A percentile compares a stretch with the other conserved stretches of the same genome.
Evolutionary conservation across 2,888 invertebrate species (phyloP).

Genomic region (Netelia melanura): DNA sequence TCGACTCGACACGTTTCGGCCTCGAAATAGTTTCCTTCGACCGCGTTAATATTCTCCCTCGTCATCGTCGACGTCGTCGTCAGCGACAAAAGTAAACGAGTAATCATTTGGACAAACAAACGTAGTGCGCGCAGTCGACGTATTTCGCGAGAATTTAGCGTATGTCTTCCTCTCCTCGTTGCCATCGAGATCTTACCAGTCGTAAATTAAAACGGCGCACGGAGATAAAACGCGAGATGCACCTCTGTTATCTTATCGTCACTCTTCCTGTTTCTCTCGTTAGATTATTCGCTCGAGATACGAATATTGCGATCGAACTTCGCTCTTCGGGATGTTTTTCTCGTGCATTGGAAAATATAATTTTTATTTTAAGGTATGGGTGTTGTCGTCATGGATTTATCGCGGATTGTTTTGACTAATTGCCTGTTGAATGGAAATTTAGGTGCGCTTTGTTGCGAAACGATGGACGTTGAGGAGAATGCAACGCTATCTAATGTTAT

Average conservation of each 20-base stretch:
- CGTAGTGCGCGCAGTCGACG: constrained; percentile 9
- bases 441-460: too few species aligned
- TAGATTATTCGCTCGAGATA: background rate
- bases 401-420: background rate
- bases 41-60: too few species aligned
- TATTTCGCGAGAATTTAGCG: constrained; percentile 14
- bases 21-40: constrained; percentile 28
- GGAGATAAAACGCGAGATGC: constrained; percentile 29
- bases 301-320: background rate
- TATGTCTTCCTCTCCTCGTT: constrained; percentile 1
- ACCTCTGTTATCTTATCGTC: constrained; percentile 55
- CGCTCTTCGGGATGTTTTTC: constrained; percentile 23
- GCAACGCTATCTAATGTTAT: too few species aligned
- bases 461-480: too few species aligned
- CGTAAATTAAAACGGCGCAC: constrained; percentile 41
- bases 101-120: constrained; percentile 30
- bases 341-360: constrained; percentile 14
- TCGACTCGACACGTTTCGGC: background rate
- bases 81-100: constrained; percentile 12
- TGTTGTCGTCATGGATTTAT: background rate
- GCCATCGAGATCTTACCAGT: constrained; percentile 38
- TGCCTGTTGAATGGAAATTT: too few species aligned
- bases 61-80: background rate
- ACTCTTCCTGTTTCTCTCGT: constrained; percentile 51
- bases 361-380: background rate